Conservation (phyloP, 1,140 invertebrate genomes). For the Drosophila seguyi region DNA sequence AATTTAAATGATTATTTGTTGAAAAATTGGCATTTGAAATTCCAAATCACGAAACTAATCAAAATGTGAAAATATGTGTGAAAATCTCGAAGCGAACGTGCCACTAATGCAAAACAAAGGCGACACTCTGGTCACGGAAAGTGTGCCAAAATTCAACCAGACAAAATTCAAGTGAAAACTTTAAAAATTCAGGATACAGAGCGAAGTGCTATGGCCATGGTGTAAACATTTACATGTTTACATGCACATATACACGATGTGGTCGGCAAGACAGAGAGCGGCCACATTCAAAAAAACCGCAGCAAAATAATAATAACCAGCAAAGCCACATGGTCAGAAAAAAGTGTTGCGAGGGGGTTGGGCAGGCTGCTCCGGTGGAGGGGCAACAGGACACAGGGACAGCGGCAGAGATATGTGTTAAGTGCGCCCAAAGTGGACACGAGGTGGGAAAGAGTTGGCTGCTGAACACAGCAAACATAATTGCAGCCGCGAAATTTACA, state of each 20-base stretch:
- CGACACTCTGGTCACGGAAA: constrained; percentile 17
- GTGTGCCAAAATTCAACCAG: constrained; percentile 30
- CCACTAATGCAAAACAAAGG: constrained; percentile 13
- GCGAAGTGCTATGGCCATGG: constrained; percentile 39
- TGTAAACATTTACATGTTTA: constrained; percentile 66
- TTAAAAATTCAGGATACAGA: constrained; percentile 39
- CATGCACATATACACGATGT: constrained; percentile 41
- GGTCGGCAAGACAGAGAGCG: constrained; percentile 64
- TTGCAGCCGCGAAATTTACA: constrained; percentile 82
- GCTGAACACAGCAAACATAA: constrained; percentile 78
- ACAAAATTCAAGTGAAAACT: constrained; percentile 25
- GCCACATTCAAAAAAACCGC: constrained; percentile 64
- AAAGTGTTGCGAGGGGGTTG: background rate
- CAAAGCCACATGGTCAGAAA: constrained; percentile 61
- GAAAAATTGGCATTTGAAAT: constrained; percentile 16
- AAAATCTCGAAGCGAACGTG: constrained; percentile 1
- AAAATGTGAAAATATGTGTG: background rate
- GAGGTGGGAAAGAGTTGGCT: constrained; percentile 5
- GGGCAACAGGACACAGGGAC: background rate
- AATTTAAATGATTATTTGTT: background rate
- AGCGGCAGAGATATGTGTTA: constrained; percentile 43
- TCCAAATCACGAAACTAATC: constrained; percentile 12
- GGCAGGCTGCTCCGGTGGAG: background rate
- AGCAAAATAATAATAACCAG: constrained; percentile 81
- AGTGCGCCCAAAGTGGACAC: constrained; percentile 39